Conservation (phyloP, 2,888 invertebrate species). For the Caenorhabditis sp. region DNA sequence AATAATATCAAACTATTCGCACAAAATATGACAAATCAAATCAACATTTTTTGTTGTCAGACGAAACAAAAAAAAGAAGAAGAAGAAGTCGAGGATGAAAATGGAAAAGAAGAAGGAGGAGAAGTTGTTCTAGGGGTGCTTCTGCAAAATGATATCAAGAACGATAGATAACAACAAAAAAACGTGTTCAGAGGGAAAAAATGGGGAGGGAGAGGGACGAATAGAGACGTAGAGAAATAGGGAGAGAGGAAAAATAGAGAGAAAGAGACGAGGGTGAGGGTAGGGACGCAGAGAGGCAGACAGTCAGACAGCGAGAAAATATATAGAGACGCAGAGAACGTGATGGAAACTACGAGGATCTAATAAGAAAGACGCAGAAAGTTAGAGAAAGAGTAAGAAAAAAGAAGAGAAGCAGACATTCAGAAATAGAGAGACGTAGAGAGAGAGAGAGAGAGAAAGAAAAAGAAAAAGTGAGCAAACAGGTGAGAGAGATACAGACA, state of each 20-base stretch:
- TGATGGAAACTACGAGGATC: too few species aligned
- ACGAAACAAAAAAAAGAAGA: background rate
- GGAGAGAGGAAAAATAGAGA: too few species aligned
- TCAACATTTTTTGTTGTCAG: background rate
- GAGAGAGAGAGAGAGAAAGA: too few species aligned
- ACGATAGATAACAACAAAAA: background rate
- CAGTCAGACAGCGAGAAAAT: too few species aligned
- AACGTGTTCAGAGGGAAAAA: background rate
- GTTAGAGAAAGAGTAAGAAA: too few species aligned
- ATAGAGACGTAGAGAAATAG: constrained; percentile 1
- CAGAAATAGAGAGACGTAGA: too few species aligned
- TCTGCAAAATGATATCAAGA: background rate
- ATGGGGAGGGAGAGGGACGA: background rate
- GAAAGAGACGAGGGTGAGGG: too few species aligned
- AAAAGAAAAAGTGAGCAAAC: background rate
- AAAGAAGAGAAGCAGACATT: too few species aligned
- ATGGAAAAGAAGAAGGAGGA: constrained; percentile 16
- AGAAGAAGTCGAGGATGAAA: constrained; percentile 14
- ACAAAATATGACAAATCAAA: background rate
- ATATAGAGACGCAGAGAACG: too few species aligned
- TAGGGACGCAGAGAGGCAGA: too few species aligned
- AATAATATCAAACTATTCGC: background rate
- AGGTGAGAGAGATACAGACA: too few species aligned
- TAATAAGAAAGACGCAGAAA: too few species aligned
- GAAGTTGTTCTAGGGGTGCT: constrained; percentile 20